Base-by-base conservation (phyloP, 2,113 vertebrate genomes). In the Micromys minutus region DNA sequence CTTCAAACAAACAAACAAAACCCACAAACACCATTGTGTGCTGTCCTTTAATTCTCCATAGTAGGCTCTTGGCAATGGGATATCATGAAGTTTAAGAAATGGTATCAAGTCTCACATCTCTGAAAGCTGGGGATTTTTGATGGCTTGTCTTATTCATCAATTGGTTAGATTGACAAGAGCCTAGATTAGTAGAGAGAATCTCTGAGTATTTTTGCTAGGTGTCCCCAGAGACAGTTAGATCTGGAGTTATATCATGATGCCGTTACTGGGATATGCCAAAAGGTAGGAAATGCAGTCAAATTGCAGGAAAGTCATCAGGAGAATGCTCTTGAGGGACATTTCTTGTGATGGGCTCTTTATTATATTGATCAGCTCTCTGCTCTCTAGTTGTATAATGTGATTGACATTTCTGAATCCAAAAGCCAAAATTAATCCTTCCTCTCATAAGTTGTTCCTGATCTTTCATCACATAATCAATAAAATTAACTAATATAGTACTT, bases 31-130 rank as follows among this genome's bases (percentile, higher is more conserved):
- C 1, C 36, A 59, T n/a, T 29, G 26, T 4, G 59, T 83, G 47
- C 31, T 45, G 10, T 69, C 26, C 13, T 57, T 26, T 65, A 16
- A 81, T 87, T 74, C 31, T 87, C 1, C 19, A 52, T 69, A 47
- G 50, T 45, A 55, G 61, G 16, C 2, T 76, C 29, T 79, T 57
- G 29, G 86, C 84, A 57, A 57, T 45, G 29, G n/a, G n/a, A 22
- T 31, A 63, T 87, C 22, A 47, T 79, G 61, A 61, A 69, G 34
- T 91, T 81, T 91, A 26, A 63, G 15, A 95, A 95, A 85, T 52
- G 52, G 29, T 45, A 75, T 39, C 1, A 6, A 75, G 2, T 31
- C 16, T 45, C 29, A 69, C 21, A 59, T 29, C 50, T 83, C 72
- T 75, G 13, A 39, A 17, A 95, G 47, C 63, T 24, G 21, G 69